A percentile compares a stretch with the other conserved stretches of the same genome.
Conservation (phyloP, 64 coral and sea anemone genomes). For the Stichodactyla helianthus region DNA sequence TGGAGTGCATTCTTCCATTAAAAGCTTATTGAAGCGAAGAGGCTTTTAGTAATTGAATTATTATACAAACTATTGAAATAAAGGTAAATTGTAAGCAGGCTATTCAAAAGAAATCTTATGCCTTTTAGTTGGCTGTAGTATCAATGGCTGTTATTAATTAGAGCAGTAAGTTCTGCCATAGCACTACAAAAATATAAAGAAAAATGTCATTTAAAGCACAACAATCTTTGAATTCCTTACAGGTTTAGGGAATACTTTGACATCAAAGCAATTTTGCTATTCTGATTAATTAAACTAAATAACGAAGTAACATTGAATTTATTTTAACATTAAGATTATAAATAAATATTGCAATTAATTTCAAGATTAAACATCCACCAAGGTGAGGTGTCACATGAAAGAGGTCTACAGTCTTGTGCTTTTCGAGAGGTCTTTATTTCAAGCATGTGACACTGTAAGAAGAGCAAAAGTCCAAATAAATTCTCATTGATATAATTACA, state of each 20-base stretch:
- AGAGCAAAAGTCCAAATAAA: background rate
- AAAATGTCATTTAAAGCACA: background rate
- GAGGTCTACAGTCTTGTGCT: background rate
- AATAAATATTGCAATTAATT: too few species aligned
- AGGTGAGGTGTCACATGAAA: background rate
- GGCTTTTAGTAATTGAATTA: background rate
- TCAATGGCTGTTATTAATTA: too few species aligned
- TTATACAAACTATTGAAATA: background rate
- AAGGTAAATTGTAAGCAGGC: background rate
- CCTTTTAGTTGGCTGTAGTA: background rate
- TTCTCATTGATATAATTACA: background rate
- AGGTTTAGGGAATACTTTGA: background rate
- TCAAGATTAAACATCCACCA: background rate
- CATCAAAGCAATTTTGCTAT: background rate
- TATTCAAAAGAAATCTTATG: background rate
- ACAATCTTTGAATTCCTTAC: background rate
- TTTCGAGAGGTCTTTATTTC: background rate
- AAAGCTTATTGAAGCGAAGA: background rate
- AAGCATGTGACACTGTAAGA: background rate
- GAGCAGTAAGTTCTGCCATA: background rate
- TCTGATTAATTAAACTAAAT: background rate
- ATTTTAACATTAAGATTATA: too few species aligned
- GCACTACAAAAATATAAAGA: background rate
- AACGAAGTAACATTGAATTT: too few species aligned
- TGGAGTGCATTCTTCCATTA: background rate